Evolutionary conservation across 1,140 invertebrate genomes (phyloP).

Genomic region (Bombus soroeensis): DNA sequence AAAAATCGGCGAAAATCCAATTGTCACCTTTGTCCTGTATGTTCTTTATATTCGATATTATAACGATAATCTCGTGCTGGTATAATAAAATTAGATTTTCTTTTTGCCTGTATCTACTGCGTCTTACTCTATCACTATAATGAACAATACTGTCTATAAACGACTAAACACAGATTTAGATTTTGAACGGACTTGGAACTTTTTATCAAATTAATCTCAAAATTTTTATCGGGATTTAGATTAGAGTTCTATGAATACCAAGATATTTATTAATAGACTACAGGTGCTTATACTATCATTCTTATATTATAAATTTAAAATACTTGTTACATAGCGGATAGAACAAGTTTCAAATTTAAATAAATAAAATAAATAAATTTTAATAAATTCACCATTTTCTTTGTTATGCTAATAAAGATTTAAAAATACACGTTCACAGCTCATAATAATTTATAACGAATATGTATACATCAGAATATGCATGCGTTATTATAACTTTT

Average conservation of each 20-base stretch:
- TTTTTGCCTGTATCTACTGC: neutral
- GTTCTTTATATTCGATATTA: neutral
- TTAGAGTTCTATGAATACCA: neutral
- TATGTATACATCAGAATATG: neutral
- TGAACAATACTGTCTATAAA: neutral
- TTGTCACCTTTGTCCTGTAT: neutral
- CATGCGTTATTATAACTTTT: neutral
- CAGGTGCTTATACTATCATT: too few species aligned
- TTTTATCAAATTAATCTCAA: neutral
- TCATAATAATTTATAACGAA: too few species aligned
- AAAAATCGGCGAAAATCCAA: neutral
- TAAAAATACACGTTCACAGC: too few species aligned
- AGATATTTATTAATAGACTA: neutral
- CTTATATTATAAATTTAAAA: too few species aligned
- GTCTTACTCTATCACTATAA: neutral
- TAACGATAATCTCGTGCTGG: neutral
- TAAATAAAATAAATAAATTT: too few species aligned
- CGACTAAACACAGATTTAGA: neutral
- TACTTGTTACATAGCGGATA: too few species aligned
- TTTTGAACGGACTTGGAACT: neutral
- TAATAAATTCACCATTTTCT: too few species aligned
- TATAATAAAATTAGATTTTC: neutral
- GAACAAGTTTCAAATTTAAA: too few species aligned
- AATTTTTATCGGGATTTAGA: neutral
- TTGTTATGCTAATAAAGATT: too few species aligned